These are phyloP conservation scores for Bilobella aurantiaca DNA, from an alignment of 1,140 invertebrate genomes.

Conservation along the genomic window DNA sequence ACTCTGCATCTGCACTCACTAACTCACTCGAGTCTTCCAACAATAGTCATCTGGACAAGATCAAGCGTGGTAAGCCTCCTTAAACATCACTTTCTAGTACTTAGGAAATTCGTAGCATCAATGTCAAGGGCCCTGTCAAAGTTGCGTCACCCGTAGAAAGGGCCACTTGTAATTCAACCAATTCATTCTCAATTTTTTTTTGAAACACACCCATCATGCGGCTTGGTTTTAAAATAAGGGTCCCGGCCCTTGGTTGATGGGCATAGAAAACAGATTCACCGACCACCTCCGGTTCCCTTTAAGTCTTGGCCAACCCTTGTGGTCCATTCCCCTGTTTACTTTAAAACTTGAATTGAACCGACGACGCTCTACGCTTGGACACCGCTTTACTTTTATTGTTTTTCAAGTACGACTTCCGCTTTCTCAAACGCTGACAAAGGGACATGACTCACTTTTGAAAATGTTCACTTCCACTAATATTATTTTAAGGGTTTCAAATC, in stretches of 20 bases:
- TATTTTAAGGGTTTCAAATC: neutral
- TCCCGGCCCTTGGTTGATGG: neutral
- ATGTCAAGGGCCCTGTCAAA: neutral
- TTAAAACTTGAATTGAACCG: neutral
- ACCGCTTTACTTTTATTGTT: neutral
- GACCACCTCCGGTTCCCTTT: neutral
- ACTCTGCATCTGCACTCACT: neutral
- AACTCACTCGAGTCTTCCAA: slow-evolving; percentile 10
- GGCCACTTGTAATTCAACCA: too few species aligned
- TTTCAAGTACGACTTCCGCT: neutral
- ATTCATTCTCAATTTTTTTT: neutral
- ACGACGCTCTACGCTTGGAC: neutral
- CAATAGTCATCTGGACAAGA: slow-evolving; percentile 20
- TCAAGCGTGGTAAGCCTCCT: slow-evolving; percentile 14
- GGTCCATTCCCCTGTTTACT: neutral
- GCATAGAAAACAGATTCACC: neutral
- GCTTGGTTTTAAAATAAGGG: neutral
- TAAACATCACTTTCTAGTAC: too few species aligned
- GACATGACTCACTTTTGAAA: neutral
- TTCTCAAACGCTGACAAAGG: neutral
- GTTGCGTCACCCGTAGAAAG: too few species aligned
- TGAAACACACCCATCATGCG: neutral
- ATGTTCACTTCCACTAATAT: neutral
- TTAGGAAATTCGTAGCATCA: too few species aligned
- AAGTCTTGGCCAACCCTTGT: neutral